Conservation (phyloP, 2,888 invertebrate genomes). For the Peribatodes rhomboidaria region DNA sequence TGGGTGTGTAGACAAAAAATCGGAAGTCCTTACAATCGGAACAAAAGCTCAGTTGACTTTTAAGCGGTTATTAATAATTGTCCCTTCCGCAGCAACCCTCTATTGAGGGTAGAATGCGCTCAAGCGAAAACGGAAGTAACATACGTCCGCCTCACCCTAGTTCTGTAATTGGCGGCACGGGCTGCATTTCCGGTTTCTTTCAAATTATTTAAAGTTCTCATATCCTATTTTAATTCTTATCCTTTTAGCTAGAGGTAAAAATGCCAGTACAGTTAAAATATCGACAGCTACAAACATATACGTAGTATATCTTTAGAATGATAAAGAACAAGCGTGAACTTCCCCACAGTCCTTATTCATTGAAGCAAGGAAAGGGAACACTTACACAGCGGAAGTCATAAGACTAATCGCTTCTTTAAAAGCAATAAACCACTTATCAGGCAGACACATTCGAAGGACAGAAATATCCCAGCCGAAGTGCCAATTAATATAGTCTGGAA, state of each 20-base stretch:
- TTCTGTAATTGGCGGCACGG: conserved; percentile 81
- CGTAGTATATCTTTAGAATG: conserved; percentile 7
- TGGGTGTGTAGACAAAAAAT: conserved; percentile 44
- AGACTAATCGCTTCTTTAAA: conserved; percentile 22
- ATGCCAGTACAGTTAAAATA: background rate
- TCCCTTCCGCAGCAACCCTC: conserved; percentile 82
- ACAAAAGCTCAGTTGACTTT: conserved; percentile 77
- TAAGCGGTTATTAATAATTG: conserved; percentile 77
- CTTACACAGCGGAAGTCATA: conserved; percentile 20
- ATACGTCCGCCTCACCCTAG: conserved; percentile 77
- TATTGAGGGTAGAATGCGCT: conserved; percentile 73
- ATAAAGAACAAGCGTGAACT: conserved; percentile 16
- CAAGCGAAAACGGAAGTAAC: conserved; percentile 82
- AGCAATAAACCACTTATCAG: conserved; percentile 28
- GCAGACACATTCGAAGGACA: conserved; percentile 20
- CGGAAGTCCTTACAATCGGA: conserved; percentile 69
- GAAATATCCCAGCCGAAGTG: conserved; percentile 16
- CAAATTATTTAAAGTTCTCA: conserved; percentile 30
- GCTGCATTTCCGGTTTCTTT: conserved; percentile 75
- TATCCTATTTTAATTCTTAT: conserved; percentile 20
- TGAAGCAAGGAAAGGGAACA: conserved; percentile 22
- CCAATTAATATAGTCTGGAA: conserved; percentile 18
- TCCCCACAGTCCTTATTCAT: conserved; percentile 51
- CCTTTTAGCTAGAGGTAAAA: background rate
- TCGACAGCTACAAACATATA: background rate